Evolutionary conservation across 2,888 invertebrate species (phyloP), one percentile per base, ranked within the genome.

Genomic region (Calameuta idolon): DNA sequence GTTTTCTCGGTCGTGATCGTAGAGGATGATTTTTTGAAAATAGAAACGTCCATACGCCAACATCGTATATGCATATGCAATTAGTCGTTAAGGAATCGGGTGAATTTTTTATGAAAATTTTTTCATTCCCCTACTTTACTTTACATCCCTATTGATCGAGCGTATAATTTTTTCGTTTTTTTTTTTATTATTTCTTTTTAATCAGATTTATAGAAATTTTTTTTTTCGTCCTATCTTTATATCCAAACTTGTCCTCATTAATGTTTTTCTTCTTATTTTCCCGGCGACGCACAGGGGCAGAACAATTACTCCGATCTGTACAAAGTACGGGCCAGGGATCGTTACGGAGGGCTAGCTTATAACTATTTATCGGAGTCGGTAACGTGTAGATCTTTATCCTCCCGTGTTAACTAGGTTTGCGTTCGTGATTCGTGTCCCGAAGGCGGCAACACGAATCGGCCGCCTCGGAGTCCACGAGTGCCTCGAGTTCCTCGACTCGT

Each of bases 341-440:
- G 40, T 40, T 40, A 15, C 40, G 40, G 15, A 40, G 40, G 40
- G 40, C 40, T 40, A 15, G 40, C 15, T 40, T 40, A 40, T 40
- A 15, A 15, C 40, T 40, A 33, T 69, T 30, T 69, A 69, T 69
- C 69, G 69, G 69, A 33, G 31, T 30, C 12, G 68, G 75, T 37
- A 73, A 76, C 68, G 74, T 85, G 87, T 86, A 86, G 87, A 87
- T 87, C 76, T 75, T 80, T 87, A 87, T 87, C 87, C 78, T 74
- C 73, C 80, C 85, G 86, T 86, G 87, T 87, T 87, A 87, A 87
- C 87, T 85, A 85, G 84, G 76, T 79, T 86, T 83, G 82, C 79
- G 69, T 79, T 81, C 81, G 81, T 77, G 78, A 76, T 80, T 76
- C 81, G 74, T 80, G 78, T 79, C 77, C 79, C 75, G 78, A 79